Conservation (phyloP, 2,888 invertebrate genomes). For the Archips crataeganus region DNA sequence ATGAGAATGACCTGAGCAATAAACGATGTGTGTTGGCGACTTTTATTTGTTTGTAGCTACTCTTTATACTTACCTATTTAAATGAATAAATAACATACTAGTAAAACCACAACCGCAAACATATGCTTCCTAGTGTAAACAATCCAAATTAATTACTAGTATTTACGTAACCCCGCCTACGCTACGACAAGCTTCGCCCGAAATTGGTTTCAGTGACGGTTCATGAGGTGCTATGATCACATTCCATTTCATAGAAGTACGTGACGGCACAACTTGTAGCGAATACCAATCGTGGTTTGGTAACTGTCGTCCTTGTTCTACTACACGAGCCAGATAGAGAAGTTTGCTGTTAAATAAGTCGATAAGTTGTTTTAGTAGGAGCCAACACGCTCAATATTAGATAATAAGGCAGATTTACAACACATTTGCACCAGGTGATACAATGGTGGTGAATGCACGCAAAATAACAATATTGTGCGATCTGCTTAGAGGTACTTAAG, state of each 20-base stretch:
- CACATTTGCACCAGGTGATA: constrained; percentile 46
- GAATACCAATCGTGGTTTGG: neutral
- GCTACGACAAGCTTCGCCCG: constrained; percentile 20
- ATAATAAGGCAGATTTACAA: constrained; percentile 46
- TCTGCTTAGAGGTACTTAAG: constrained; percentile 6
- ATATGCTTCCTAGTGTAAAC: constrained; percentile 10
- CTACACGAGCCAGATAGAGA: neutral
- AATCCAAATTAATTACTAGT: constrained; percentile 18
- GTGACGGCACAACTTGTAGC: neutral
- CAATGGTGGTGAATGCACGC: constrained; percentile 35
- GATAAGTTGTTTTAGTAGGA: constrained; percentile 1
- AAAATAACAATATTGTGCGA: constrained; percentile 26
- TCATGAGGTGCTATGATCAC: constrained; percentile 34
- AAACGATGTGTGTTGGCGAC: neutral
- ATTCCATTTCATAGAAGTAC: constrained; percentile 37
- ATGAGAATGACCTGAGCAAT: neutral
- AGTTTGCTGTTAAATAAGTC: neutral
- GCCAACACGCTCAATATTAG: constrained; percentile 43
- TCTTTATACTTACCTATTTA: neutral
- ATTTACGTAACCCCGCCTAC: constrained; percentile 23
- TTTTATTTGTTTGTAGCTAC: neutral
- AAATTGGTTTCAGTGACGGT: constrained; percentile 40
- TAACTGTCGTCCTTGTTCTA: neutral
- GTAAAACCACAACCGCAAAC: constrained; percentile 5
- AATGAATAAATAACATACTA: neutral